Evolutionary conservation across 2,888 invertebrate species (phyloP), one percentile per base, ranked within the genome.

Genomic region (Onchidella celtica): DNA sequence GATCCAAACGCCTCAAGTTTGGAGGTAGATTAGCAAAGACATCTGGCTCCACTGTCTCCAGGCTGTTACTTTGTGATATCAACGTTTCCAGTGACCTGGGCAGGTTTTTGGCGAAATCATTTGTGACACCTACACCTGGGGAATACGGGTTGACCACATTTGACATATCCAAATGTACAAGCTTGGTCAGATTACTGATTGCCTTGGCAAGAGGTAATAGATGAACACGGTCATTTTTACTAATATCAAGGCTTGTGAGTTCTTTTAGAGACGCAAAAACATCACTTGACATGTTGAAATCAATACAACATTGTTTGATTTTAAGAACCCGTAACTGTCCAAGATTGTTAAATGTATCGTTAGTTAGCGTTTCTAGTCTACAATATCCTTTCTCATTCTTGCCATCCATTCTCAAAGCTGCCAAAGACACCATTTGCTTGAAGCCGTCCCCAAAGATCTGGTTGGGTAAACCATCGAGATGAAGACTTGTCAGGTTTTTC

Each of bases 401-500:
- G 6, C 83, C 83, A 3, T n/a, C 17, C 3, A 83, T 3, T 4
- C 14, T 27, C 6, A 83, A 27, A 6, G 14, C 40, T 0, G 14
- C 57, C 17, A 84, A 59, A 0, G 68, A 32, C 6, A 29, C 73
- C 66, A 84, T 63, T 0, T 40, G n/a, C 1, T 2, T 4, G 40
- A 82, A 84, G 1, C 77, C 77, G 1, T 21, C 34, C 0, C 79
- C 79, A 17, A 84, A 72, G 14, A 21, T 68, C 34, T 65, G 38
- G 24, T 75, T 65, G 0, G 63, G 38, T 14, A 75, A 32, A 1
- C 84, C 84, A 34, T 84, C 84, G 24, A 84, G 36, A 14, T 27
- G 32, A 40, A 84, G 68, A 11, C 27, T 24, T 9, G 32, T 38
- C 17, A 84, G 61, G 17, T 6, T 66, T n/a, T 21, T 2, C 9